Conservation (phyloP, 2,797 vertebrate genomes). For the Pseudochromis fuscus region DNA sequence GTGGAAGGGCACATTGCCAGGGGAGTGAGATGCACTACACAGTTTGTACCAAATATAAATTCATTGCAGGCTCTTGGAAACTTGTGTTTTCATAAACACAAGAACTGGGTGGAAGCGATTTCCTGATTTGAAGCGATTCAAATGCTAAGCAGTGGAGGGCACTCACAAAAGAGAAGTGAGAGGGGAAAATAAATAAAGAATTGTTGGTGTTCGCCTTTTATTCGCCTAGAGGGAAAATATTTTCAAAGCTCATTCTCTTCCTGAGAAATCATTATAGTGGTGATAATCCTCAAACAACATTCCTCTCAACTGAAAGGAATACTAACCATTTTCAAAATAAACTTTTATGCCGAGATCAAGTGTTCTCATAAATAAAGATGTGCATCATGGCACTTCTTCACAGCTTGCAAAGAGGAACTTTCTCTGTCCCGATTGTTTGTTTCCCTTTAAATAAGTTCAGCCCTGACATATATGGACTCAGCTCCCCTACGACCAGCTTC, state of each 20-base stretch:
- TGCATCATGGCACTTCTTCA: constrained; percentile 22
- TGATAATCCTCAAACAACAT: constrained; percentile 68
- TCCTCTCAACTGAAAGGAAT: constrained; percentile 41
- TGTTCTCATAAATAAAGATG: constrained; percentile 71
- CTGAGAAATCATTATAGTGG: constrained; percentile 54
- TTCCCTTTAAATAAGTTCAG: constrained; percentile 49
- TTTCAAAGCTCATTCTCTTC: constrained; percentile 62
- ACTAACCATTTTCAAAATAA: constrained; percentile 39
- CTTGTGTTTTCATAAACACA: constrained; percentile 77
- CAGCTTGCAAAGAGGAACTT: constrained; percentile 35
- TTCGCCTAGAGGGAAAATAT: constrained; percentile 51
- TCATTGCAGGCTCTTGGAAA: constrained; percentile 78
- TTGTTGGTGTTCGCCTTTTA: constrained; percentile 45
- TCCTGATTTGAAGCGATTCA: constrained; percentile 68
- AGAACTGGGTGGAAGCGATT: constrained; percentile 71
- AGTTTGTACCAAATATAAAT: constrained; percentile 79
- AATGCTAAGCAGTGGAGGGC: constrained; percentile 64
- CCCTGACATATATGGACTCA: constrained; percentile 15
- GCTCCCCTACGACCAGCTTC: constrained; percentile 26
- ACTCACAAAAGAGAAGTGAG: constrained; percentile 51
- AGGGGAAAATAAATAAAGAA: constrained; percentile 56
- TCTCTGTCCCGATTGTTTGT: constrained; percentile 37
- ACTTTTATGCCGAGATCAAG: constrained; percentile 39
- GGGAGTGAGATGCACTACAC: constrained; percentile 64
- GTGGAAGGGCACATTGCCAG: constrained; percentile 75